These are phyloP conservation scores for Caenorhabditis inopinata DNA, from an alignment of 1,140 invertebrate species.

Conservation along the genomic window DNA sequence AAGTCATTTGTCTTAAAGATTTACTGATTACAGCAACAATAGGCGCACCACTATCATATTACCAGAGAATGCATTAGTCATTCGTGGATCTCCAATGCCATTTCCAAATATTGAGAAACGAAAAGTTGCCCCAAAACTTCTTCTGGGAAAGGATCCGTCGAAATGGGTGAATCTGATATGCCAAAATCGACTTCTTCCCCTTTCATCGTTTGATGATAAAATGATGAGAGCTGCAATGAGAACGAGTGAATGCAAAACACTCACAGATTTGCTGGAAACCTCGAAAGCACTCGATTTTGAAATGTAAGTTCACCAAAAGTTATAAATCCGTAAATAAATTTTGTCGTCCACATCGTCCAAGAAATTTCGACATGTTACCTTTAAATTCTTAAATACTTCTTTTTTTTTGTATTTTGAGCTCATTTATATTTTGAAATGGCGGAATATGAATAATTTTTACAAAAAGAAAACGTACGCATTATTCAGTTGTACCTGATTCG, in stretches of 20 bases:
- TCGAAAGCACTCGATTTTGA: background rate
- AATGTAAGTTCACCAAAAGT: constrained; percentile 2
- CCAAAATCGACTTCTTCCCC: background rate
- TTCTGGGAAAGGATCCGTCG: background rate
- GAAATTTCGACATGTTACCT: too few relatives aligned
- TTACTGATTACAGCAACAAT: background rate
- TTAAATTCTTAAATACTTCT: too few relatives aligned
- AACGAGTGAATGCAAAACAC: background rate
- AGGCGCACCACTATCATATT: background rate
- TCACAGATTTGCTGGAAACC: background rate
- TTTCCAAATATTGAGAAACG: background rate
- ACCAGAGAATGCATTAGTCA: background rate
- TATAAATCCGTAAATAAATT: too few relatives aligned
- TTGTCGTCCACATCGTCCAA: too few relatives aligned
- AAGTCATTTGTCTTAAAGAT: background rate
- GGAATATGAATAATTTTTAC: too few relatives aligned
- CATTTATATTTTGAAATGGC: too few relatives aligned
- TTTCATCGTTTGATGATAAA: background rate
- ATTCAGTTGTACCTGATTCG: too few relatives aligned
- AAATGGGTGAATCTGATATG: background rate
- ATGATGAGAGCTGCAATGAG: background rate
- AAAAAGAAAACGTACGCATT: too few relatives aligned
- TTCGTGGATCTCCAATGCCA: background rate
- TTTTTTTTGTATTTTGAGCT: too few relatives aligned
- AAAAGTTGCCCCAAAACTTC: background rate